phyloP scores from a whole-genome alignment of 2,797 vertebrate species.

The Mustela erminea region DNA sequence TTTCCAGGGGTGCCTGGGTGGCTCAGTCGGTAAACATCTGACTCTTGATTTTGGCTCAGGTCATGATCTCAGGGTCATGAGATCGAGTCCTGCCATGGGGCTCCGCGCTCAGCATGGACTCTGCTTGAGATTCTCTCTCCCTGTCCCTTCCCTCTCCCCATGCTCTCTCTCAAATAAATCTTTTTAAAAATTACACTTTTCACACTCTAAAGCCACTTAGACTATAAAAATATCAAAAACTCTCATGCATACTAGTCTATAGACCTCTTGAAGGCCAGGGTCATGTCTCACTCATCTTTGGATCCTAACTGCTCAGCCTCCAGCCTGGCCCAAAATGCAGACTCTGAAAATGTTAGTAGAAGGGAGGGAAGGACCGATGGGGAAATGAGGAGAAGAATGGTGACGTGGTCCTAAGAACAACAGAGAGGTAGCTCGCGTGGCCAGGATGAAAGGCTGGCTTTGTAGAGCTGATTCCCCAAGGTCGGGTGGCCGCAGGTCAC shows the following conservation, averaged over 20 bases:
- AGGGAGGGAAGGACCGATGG: background rate
- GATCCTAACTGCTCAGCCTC: background rate
- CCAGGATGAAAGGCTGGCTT: background rate
- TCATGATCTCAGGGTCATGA: background rate
- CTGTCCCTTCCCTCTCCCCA: background rate
- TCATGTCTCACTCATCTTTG: background rate
- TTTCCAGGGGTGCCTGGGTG: background rate
- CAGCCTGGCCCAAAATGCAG: background rate
- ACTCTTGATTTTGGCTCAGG: background rate
- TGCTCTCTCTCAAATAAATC: background rate
- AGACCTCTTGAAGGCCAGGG: background rate
- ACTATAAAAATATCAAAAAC: background rate
- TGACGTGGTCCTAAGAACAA: background rate
- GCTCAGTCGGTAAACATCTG: background rate
- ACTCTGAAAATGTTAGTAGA: background rate
- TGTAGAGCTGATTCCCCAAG: background rate
- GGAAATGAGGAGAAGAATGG: background rate
- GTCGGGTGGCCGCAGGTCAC: background rate
- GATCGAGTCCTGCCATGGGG: background rate
- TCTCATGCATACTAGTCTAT: background rate
- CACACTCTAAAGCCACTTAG: background rate
- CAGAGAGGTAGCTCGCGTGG: fast-evolving
- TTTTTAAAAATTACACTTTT: background rate
- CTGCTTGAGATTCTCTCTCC: background rate
- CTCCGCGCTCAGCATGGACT: background rate